Percentiles rank a stretch among this genome's conserved stretches.
These are phyloP conservation scores for Hyperopisus bebe DNA, from an alignment of 2,113 vertebrate genomes.

Conservation along the genomic window DNA sequence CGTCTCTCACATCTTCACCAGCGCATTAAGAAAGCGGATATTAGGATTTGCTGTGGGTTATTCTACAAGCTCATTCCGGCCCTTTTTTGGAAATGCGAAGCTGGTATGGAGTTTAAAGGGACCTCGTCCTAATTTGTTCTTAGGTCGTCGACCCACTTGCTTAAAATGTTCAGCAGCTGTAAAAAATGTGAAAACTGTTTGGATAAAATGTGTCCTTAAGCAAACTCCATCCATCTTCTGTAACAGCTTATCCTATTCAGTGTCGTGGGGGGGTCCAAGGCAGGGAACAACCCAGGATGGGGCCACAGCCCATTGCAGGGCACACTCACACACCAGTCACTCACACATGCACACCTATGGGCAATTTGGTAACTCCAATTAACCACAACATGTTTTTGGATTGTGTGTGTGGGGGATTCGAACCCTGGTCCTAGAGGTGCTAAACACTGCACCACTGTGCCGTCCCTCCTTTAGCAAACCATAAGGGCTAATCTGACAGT, in stretches of 20 bases:
- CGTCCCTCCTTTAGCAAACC: not conserved
- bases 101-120: not conserved
- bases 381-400: not conserved
- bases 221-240: not conserved
- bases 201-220: not conserved
- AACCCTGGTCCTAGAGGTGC: not conserved
- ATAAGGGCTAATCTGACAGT: not conserved
- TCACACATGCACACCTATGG: not conserved
- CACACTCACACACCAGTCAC: not conserved
- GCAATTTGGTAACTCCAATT: not conserved
- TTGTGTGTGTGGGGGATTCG: not conserved
- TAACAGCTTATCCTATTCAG: not conserved
- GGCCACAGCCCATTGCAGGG: not conserved
- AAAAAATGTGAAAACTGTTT: not conserved
- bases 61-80: not conserved
- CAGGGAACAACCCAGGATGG: not conserved
- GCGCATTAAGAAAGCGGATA: not conserved
- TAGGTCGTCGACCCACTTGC: not conserved
- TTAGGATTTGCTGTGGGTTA: not conserved
- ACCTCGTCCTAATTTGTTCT: not conserved
- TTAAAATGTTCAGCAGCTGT: not conserved
- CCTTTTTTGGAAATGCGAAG: not conserved
- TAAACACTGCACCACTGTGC: not conserved
- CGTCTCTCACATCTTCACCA: constrained; percentile 1
- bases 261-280: not conserved